Evolutionary conservation across 2,113 vertebrate genomes (phyloP), one percentile per base, ranked within the genome.

Genomic region (Nestor notabilis): DNA sequence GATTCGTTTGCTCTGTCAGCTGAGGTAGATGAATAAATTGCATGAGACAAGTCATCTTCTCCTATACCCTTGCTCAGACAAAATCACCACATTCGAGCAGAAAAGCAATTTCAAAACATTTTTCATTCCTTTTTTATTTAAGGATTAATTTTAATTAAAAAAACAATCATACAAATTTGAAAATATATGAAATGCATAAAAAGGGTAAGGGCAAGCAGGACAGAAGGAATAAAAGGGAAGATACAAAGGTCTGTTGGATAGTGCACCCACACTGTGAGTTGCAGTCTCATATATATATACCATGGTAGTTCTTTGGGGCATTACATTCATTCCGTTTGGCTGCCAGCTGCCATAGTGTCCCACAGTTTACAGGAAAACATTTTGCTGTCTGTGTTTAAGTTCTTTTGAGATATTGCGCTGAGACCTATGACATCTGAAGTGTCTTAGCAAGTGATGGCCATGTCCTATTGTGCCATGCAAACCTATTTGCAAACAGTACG

Each of bases 361-460:
- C 17, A 7, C 4, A 29, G 13, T 27, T 55, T 55, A 11, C 27
- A 78, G 7, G 11, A 72, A 74, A 60, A 0, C 0, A 0, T 11
- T 60, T 41, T 35, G 8, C 21, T 53, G 9, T 60, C 25, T 44
- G 10, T 1, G 1, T 39, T 44, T 68, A 52, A 3, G 0, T 31
- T 49, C 11, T 65, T 77, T 52, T 37, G 47, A 64, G 35, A 71
- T 5, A 6, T 44, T 53, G 5, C 12, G 6, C 17, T 3, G 5
- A 63, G 24, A 24, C 5, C 3, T 74, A 5, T 37, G 9, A 31
- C 3, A 63, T 14, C 17, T 15, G 33, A 85, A 76, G 4, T 21
- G 9, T 77, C 33, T 50, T 24, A 72, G 17, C 2, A 65, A 20
- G 5, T 56, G n/a, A 56, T 25, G 8, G 3, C 7, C 7, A 17